A percentile compares a stretch with the other conserved stretches of the same genome.
These are phyloP conservation scores for Pachyseris speciosa DNA, from an alignment of 64 coral and sea anemone species.

Conservation along the genomic window DNA sequence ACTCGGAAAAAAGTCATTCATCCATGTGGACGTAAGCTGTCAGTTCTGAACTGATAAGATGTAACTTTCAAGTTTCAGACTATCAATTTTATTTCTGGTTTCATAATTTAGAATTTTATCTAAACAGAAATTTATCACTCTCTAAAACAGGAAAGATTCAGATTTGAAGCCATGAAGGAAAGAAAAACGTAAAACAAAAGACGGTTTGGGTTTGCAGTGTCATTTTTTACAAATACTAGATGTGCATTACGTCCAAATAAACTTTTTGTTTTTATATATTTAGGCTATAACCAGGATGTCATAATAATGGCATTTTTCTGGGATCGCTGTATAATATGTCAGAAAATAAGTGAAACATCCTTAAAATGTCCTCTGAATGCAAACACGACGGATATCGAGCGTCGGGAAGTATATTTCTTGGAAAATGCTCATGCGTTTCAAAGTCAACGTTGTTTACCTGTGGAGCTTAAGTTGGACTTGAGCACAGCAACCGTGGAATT, in stretches of 20 bases:
- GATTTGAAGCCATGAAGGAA: slow-evolving; percentile 13
- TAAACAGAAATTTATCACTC: background rate
- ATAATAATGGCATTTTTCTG: slow-evolving; percentile 38
- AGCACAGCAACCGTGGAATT: slow-evolving; percentile 27
- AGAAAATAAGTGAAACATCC: slow-evolving; percentile 15
- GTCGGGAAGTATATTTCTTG: slow-evolving; percentile 22
- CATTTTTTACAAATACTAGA: slow-evolving; percentile 6
- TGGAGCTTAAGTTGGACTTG: slow-evolving; percentile 34
- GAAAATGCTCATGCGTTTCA: slow-evolving; percentile 31
- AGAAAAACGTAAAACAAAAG: slow-evolving; percentile 12
- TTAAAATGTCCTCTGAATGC: slow-evolving; percentile 53
- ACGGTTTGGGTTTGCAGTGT: slow-evolving; percentile 11
- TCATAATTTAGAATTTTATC: slow-evolving; percentile 11
- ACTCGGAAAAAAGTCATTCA: slow-evolving; percentile 4
- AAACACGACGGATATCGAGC: slow-evolving; percentile 4
- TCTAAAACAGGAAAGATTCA: slow-evolving; percentile 1
- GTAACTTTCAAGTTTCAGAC: background rate
- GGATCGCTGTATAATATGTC: slow-evolving; percentile 45
- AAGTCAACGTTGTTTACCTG: slow-evolving; percentile 17
- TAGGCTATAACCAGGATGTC: background rate
- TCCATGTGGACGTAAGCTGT: slow-evolving; percentile 7
- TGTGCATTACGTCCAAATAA: slow-evolving; percentile 1
- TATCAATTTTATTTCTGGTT: background rate
- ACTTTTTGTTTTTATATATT: background rate
- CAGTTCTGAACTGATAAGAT: background rate